Conservation (phyloP, 2,888 invertebrate species). For the Pristionchus mayeri region DNA sequence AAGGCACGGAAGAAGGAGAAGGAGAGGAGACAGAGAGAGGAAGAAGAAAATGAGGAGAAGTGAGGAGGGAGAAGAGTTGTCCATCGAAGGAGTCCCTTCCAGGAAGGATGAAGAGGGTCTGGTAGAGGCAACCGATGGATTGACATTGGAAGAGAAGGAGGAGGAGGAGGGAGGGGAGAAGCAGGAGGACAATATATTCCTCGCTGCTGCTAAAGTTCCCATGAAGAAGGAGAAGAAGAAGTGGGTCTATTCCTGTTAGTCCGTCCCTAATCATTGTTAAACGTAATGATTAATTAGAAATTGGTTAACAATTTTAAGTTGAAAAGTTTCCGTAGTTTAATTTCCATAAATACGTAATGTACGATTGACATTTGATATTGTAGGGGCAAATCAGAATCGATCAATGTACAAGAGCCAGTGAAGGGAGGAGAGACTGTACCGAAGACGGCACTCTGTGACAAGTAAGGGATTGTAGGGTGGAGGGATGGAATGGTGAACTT, state of each 20-base stretch:
- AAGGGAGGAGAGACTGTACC: constrained; percentile 24
- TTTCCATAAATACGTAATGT: too few species aligned
- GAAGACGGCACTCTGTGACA: constrained; percentile 44
- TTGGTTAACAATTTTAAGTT: too few species aligned
- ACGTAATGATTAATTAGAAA: too few species aligned
- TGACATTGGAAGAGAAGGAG: constrained; percentile 37
- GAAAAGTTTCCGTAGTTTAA: too few species aligned
- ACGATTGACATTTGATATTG: not conserved
- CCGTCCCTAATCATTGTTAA: too few species aligned
- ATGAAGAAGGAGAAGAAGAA: constrained; percentile 51
- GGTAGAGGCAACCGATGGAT: not conserved
- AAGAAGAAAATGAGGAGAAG: constrained; percentile 47
- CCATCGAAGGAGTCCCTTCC: not conserved
- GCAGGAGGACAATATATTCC: constrained; percentile 42
- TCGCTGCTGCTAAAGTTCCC: constrained; percentile 38
- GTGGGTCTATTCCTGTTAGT: not conserved
- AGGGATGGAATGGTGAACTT: not conserved
- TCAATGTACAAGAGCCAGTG: constrained; percentile 4
- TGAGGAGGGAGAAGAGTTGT: not conserved
- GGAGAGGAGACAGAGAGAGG: constrained; percentile 50
- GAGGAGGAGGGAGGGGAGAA: constrained; percentile 48
- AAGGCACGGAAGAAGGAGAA: constrained; percentile 52
- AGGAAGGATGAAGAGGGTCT: constrained; percentile 35
- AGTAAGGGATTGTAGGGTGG: constrained; percentile 20
- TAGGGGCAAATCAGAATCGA: constrained; percentile 4